phyloP scores from a whole-genome alignment of 2,113 vertebrate species.

The Callochromis pleurospilus region DNA sequence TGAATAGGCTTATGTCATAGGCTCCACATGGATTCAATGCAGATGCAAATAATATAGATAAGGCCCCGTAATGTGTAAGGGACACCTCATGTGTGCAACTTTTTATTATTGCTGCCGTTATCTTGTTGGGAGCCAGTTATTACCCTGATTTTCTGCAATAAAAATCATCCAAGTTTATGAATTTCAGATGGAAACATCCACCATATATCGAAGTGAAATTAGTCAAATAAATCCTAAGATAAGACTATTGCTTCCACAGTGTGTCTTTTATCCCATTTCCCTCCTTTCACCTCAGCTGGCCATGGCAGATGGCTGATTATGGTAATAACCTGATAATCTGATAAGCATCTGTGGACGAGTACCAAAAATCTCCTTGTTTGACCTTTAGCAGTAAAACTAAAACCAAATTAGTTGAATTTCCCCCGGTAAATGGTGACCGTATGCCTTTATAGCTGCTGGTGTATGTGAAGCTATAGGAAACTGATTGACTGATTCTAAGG shows the following conservation, averaged over 20 bases:
- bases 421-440: accelerated
- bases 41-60: background rate
- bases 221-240: background rate
- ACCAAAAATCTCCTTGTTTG: background rate
- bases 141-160: too few relatives aligned
- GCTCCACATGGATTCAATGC: background rate
- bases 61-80: background rate
- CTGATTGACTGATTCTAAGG: background rate
- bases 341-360: background rate
- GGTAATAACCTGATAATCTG: background rate
- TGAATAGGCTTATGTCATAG: background rate
- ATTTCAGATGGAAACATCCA: background rate
- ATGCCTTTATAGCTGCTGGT: background rate
- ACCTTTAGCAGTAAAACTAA: background rate
- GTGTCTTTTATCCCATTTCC: background rate
- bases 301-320: background rate
- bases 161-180: background rate
- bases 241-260: background rate
- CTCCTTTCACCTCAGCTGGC: background rate
- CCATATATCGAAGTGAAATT: background rate
- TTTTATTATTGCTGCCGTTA: background rate
- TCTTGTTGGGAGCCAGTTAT: background rate
- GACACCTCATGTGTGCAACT: too few relatives aligned
- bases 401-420: background rate
- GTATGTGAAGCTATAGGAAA: background rate